These are phyloP conservation scores for Diarsia mendica DNA, from an alignment of 2,888 invertebrate species.

Conservation along the genomic window DNA sequence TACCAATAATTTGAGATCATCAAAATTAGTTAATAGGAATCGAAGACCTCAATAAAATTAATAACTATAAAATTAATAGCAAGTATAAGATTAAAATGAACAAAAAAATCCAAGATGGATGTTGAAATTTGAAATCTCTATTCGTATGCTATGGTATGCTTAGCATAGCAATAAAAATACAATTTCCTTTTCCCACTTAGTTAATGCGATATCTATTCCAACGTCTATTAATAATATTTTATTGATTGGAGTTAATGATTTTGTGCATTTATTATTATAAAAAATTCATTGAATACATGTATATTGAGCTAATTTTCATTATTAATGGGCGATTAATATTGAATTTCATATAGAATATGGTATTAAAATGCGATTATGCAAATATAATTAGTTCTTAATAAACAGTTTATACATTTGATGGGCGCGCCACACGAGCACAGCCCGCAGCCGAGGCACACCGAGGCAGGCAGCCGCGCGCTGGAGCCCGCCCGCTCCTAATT, in stretches of 20 bases:
- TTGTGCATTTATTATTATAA: slow-evolving; percentile 80
- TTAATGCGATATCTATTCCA: slow-evolving; percentile 75
- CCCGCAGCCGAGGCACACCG: slow-evolving; percentile 21
- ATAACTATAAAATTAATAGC: slow-evolving; percentile 64
- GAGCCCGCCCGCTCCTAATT: slow-evolving; percentile 75
- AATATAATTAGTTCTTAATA: slow-evolving; percentile 89
- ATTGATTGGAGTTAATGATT: slow-evolving; percentile 82
- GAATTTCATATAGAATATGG: slow-evolving; percentile 85
- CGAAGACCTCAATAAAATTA: slow-evolving; percentile 63
- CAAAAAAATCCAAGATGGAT: slow-evolving; percentile 53
- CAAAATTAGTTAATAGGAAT: slow-evolving; percentile 59
- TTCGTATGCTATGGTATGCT: slow-evolving; percentile 63
- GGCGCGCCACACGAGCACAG: slow-evolving; percentile 79
- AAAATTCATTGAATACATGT: slow-evolving; percentile 77
- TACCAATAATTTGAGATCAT: slow-evolving; percentile 34
- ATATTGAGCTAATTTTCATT: slow-evolving; percentile 85
- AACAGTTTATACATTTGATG: slow-evolving; percentile 86
- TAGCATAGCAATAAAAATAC: slow-evolving; percentile 72
- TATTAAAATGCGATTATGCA: slow-evolving; percentile 88
- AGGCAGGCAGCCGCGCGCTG: slow-evolving; percentile 36
- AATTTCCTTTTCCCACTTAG: slow-evolving; percentile 75
- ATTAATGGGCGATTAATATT: slow-evolving; percentile 87
- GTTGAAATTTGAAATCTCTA: slow-evolving; percentile 70
- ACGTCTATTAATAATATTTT: slow-evolving; percentile 77
- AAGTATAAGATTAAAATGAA: slow-evolving; percentile 60